These are phyloP conservation scores for Orchesella cincta DNA, from an alignment of 1,140 invertebrate genomes.

Conservation along the genomic window DNA sequence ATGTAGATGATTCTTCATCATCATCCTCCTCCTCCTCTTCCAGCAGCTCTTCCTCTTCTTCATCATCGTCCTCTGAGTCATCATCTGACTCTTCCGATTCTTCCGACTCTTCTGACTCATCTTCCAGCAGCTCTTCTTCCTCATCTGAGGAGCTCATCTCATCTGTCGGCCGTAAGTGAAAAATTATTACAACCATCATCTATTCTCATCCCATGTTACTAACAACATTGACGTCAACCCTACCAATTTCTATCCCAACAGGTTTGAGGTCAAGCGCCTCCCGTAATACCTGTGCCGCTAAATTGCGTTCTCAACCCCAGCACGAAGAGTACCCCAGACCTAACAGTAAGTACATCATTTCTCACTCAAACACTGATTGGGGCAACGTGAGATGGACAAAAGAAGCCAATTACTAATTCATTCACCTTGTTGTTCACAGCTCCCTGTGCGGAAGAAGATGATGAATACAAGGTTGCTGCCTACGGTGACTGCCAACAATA, in stretches of 20 bases:
- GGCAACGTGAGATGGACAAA: no score
- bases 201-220: no score
- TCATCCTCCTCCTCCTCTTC: neutral
- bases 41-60: neutral
- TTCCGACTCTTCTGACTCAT: neutral
- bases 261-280: no score
- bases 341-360: neutral
- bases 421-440: neutral
- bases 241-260: no score
- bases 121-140: neutral
- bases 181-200: no score
- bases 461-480: neutral
- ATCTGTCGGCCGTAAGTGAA: no score
- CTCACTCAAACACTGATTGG: no score
- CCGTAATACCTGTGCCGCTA: no score
- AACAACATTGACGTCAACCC: no score
- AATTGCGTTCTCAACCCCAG: no score
- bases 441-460: neutral
- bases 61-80: neutral
- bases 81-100: neutral
- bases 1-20: neutral
- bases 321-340: neutral
- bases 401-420: neutral
- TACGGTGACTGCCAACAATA: neutral
- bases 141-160: slow-evolving; percentile 9